Percentiles rank a stretch among this genome's conserved stretches.
These are phyloP conservation scores for Rhyacichthys aspro DNA, from an alignment of 2,797 vertebrate species.

Conservation along the genomic window DNA sequence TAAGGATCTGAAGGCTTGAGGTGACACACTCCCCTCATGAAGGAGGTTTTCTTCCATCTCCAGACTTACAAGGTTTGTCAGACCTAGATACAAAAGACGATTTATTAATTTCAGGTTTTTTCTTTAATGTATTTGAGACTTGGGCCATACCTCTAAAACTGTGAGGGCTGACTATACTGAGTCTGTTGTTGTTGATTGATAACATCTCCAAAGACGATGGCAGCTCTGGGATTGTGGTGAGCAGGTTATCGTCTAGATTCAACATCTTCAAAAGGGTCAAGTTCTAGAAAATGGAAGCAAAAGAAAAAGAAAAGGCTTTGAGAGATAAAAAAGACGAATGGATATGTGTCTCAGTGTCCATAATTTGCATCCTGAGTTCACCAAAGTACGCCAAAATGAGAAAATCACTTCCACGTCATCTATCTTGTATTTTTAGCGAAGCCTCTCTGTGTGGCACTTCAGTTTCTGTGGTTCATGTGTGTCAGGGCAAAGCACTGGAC, in stretches of 20 bases:
- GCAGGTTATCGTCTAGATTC: slow-evolving; percentile 79
- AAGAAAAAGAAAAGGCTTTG: neutral
- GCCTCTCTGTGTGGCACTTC: slow-evolving; percentile 47
- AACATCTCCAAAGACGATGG: slow-evolving; percentile 81
- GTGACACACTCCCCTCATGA: slow-evolving; percentile 74
- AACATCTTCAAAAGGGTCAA: slow-evolving; percentile 79
- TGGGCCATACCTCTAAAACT: slow-evolving; percentile 73
- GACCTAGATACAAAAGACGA: slow-evolving; percentile 54
- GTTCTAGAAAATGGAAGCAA: slow-evolving; percentile 68
- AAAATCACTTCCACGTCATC: slow-evolving; percentile 48
- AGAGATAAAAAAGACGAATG: slow-evolving; percentile 39
- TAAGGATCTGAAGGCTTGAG: slow-evolving; percentile 74
- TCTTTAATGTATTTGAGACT: neutral
- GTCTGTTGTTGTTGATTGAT: slow-evolving; percentile 79
- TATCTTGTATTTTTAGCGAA: slow-evolving; percentile 60
- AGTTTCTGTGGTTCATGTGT: slow-evolving; percentile 50
- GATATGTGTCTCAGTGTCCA: slow-evolving; percentile 20
- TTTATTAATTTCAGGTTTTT: neutral
- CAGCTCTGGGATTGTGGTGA: slow-evolving; percentile 75
- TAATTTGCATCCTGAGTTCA: slow-evolving; percentile 55
- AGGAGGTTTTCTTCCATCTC: slow-evolving; percentile 80
- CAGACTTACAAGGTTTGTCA: slow-evolving; percentile 76
- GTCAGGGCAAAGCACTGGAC: slow-evolving; percentile 59
- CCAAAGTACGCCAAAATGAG: slow-evolving; percentile 44
- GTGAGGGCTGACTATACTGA: slow-evolving; percentile 62